Base-by-base conservation (phyloP, 2,113 vertebrate species). In the Hylia prasina region DNA sequence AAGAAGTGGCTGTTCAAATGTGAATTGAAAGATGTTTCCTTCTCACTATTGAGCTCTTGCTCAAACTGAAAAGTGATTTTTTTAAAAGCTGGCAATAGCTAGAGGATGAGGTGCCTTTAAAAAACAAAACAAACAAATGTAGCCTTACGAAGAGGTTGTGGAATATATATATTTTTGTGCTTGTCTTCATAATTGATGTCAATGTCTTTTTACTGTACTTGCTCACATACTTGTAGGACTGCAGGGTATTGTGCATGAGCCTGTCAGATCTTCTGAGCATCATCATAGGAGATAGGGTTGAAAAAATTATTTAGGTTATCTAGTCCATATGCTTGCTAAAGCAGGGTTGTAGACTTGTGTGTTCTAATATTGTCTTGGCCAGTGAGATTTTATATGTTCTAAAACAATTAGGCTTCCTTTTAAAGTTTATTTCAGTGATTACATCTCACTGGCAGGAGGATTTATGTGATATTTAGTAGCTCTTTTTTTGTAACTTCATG, bases 81-180 rank as follows among this genome's bases (percentile, higher is more conserved):
- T 92, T 63, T 8, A 64, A 91, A 92, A 97, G 97, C 96, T 98
- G 97, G 96, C 95, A 97, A 97, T 98, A 97, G 97, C 96, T 98
- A 97, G 97, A 97, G 95, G 97, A 97, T 97, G 97, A 98, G 97
- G 98, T 98, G 98, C 98, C 98, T 98, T 98, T 88, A 92, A 97
- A 96, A 94, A 89, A 90, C 88, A 96, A 94, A 96, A 94, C 92
- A 96, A 92, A 96, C 95, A 97, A 97, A 97, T 96, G 97, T 98
- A 98, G 98, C 98, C 98, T 98, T 98, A 98, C 78, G 68, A 96
- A 95, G 97, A 97, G 94, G 96, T 95, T 98, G 88, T 95, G 93
- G 92, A 97, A 65, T 98, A 96, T 93, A 78, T 89, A 85, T 93
- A 84, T 95, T 86, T 97, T 95, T 97, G 96, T 97, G 97, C 96